Evolutionary conservation across 2,888 invertebrate genomes (phyloP), one percentile per base, ranked within the genome.

Genomic region (Melanargia galathea): DNA sequence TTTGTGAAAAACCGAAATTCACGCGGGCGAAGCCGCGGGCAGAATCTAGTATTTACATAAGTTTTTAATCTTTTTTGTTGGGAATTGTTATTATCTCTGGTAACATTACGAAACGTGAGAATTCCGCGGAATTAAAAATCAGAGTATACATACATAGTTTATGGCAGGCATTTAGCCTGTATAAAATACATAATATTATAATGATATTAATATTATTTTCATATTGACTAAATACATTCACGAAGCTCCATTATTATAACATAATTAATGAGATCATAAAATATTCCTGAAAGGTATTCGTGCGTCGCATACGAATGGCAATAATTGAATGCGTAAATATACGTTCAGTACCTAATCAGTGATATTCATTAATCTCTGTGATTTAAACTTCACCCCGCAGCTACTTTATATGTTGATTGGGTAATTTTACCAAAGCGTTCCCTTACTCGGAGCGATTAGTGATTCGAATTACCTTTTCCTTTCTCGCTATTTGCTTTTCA

Each of bases 361-460:
- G 77, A 75, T 80, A 78, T 77, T 80, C 75, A 83, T 84, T 84
- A 81, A 81, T 83, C 82, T 81, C 76, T 71, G 75, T 76, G 78
- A 78, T 81, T 80, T 80, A 79, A 80, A 79, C 77, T 81, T 82
- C 77, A 76, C 77, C 79, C 73, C 77, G 74, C 75, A 80, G 77
- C 79, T 82, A 82, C 83, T 84, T 85, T 84, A 79, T 84, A 84
- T 86, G 84, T 80, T 86, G 85, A 86, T 86, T 86, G 77, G 81
- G 82, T 81, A 79, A 86, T 86, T 84, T 78, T 79, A 78, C 75
- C 77, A 77, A 80, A 80, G 78, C 76, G 77, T 71, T 75, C 71
- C 73, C 73, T 75, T 73, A 63, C 61, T 76, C 73, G 71, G 74
- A 76, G 76, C 81, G 76, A 75, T 79, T 77, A 75, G 74, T 76